Percentiles rank a stretch among this genome's conserved stretches.
Conservation (phyloP, 2,888 invertebrate species). For the Zygaena filipendulae region DNA sequence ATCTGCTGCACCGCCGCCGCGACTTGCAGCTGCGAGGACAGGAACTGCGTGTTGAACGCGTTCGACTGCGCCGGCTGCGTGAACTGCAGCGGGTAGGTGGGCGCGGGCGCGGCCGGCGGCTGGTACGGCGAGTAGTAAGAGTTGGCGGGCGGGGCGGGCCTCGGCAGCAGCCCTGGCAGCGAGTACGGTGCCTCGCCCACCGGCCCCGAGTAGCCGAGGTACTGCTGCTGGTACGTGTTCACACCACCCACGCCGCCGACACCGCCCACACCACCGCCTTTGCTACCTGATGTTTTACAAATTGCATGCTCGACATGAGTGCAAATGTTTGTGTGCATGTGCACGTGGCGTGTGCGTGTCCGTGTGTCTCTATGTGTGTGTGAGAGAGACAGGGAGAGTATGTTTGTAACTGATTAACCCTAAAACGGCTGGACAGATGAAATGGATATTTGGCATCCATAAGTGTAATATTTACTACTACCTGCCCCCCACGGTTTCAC, state of each 20-base stretch:
- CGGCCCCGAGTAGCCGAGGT: conserved; percentile 54
- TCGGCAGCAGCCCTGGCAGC: conserved; percentile 51
- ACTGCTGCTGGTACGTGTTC: conserved; percentile 61
- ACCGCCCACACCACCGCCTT: conserved; percentile 43
- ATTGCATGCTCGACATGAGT: no score
- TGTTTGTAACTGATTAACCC: no score
- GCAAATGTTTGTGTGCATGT: no score
- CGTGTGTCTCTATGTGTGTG: no score
- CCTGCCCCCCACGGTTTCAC: no score
- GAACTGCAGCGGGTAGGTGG: conserved; percentile 72
- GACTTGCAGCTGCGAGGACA: conserved; percentile 55
- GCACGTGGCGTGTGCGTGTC: no score
- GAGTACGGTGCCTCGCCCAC: conserved; percentile 57
- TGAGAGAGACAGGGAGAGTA: no score
- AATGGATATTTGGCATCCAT: no score
- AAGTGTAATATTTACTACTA: no score
- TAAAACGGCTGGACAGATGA: no score
- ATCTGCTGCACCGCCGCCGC: conserved; percentile 61
- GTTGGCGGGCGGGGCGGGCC: conserved; percentile 55
- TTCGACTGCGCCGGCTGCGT: conserved; percentile 69
- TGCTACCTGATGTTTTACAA: conserved; percentile 20
- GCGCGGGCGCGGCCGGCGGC: conserved; percentile 65
- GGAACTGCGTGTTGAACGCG: conserved; percentile 56
- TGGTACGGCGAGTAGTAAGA: conserved; percentile 63
- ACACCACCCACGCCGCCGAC: conserved; percentile 55